These are phyloP conservation scores for Thermophis baileyi DNA, from an alignment of 2,113 vertebrate genomes.

Conservation along the genomic window DNA sequence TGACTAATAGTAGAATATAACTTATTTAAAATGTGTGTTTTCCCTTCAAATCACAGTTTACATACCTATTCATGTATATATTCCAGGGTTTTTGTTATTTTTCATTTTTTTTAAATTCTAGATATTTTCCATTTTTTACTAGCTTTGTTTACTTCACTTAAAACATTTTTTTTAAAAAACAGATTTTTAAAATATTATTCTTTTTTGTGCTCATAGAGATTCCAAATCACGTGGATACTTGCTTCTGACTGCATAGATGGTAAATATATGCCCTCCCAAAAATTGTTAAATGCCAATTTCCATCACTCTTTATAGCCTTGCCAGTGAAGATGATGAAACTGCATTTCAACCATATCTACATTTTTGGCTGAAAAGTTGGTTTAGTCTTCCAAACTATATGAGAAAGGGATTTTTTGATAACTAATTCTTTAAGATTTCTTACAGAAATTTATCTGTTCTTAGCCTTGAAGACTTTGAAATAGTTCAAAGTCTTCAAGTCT, in stretches of 20 bases:
- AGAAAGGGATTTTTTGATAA: neutral
- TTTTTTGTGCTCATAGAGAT: neutral
- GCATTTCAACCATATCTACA: neutral
- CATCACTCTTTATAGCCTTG: neutral
- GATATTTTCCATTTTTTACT: neutral
- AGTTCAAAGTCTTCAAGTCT: too few species aligned
- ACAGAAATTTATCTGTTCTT: neutral
- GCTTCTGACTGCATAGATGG: neutral
- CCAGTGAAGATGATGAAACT: neutral
- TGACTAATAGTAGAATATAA: neutral
- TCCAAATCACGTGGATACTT: neutral
- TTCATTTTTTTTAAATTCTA: neutral
- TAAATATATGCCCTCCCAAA: neutral
- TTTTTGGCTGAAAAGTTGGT: neutral
- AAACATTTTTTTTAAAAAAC: neutral
- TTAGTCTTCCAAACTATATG: neutral
- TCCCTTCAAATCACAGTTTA: neutral
- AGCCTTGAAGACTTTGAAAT: neutral
- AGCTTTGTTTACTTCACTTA: neutral
- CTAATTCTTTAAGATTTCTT: neutral
- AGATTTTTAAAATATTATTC: neutral
- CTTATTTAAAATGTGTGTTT: neutral
- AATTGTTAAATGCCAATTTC: neutral
- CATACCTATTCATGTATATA: neutral
- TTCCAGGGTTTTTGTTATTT: neutral